Conservation (phyloP, 2,888 invertebrate species). For the Magallana nippona region DNA sequence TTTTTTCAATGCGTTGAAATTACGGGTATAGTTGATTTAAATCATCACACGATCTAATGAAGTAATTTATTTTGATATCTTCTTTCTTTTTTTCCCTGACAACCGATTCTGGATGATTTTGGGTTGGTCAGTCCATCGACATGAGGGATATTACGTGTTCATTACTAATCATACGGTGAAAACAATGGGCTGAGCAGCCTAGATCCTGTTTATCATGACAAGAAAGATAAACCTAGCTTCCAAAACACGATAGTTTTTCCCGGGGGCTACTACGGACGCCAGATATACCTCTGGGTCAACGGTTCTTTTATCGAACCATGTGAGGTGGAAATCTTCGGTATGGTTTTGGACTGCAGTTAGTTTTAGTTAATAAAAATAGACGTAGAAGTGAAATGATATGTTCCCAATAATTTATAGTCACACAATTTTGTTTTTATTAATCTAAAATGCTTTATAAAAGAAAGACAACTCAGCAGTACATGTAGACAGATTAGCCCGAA, state of each 20-base stretch:
- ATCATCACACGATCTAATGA: too few relatives aligned
- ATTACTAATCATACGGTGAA: neutral
- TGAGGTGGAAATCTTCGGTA: constrained; percentile 15
- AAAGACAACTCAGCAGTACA: too few relatives aligned
- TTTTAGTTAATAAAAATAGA: too few relatives aligned
- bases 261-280: neutral
- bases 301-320: neutral
- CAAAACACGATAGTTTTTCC: neutral
- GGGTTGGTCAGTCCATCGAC: neutral
- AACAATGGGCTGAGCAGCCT: neutral
- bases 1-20: too few relatives aligned
- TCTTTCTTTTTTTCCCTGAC: too few relatives aligned
- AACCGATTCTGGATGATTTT: too few relatives aligned
- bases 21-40: too few relatives aligned
- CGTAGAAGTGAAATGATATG: neutral
- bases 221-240: neutral
- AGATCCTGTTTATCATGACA: neutral
- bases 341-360: neutral
- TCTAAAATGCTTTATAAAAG: too few relatives aligned
- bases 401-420: too few relatives aligned
- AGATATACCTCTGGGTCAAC: neutral
- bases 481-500: too few relatives aligned
- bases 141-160: neutral
- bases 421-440: too few relatives aligned
- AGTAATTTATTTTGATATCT: too few relatives aligned